These are phyloP conservation scores for Lasius platythorax DNA, from an alignment of 2,888 invertebrate genomes.

Conservation along the genomic window DNA sequence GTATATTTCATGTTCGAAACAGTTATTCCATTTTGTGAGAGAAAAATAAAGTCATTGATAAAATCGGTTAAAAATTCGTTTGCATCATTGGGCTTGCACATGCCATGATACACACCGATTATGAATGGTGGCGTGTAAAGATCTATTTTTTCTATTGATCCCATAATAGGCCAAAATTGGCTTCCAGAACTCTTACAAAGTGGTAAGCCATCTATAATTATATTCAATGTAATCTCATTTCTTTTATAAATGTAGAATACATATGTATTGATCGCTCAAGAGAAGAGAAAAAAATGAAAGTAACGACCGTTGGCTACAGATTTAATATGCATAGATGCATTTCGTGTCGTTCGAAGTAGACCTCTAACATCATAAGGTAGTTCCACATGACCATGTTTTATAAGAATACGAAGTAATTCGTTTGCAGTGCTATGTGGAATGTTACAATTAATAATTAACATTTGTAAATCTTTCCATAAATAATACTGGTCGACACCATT, in stretches of 20 bases:
- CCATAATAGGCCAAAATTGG: not conserved
- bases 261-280: not conserved
- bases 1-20: not conserved
- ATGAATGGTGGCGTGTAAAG: not conserved
- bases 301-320: constrained; percentile 2
- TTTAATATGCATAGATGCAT: not conserved
- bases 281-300: not conserved
- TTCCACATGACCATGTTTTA: not conserved
- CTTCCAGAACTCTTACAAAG: not conserved
- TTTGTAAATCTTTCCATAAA: constrained; percentile 14
- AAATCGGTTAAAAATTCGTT: not conserved
- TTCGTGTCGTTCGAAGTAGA: constrained; percentile 5
- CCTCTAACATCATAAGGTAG: constrained; percentile 5
- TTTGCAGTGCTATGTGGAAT: constrained; percentile 21
- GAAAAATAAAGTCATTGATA: not conserved
- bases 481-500: not conserved
- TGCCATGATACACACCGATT: constrained; percentile 2
- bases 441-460: not conserved
- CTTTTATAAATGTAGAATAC: not conserved
- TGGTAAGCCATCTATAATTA: not conserved
- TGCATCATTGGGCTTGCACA: not conserved
- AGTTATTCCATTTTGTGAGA: not conserved
- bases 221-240: not conserved
- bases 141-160: not conserved
- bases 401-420: constrained; percentile 9